These are phyloP conservation scores for Pseudolaguvia tuberculata DNA, from an alignment of 2,113 vertebrate genomes.

Conservation along the genomic window DNA sequence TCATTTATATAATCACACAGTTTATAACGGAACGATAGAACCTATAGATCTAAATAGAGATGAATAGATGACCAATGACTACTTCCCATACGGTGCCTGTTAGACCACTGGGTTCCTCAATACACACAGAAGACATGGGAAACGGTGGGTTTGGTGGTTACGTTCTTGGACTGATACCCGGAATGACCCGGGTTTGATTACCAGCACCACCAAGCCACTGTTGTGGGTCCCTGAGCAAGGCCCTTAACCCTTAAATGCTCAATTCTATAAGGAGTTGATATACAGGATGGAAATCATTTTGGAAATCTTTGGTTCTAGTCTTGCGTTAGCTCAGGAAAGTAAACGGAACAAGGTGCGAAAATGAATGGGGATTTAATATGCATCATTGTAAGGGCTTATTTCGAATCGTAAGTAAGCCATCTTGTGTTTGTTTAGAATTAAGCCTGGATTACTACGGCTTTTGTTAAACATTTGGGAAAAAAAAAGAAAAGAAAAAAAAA, in stretches of 20 bases:
- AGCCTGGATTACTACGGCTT: constrained; percentile 48
- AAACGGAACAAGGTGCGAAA: constrained; percentile 50
- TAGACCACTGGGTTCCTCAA: constrained; percentile 2
- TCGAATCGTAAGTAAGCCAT: constrained; percentile 69
- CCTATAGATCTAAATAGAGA: not conserved
- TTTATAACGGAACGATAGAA: not conserved
- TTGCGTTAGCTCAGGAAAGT: constrained; percentile 72
- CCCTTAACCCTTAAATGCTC: too few species aligned
- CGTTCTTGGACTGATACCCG: too few species aligned
- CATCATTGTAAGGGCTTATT: constrained; percentile 72
- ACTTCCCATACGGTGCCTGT: constrained; percentile 11
- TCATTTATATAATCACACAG: constrained; percentile 55
- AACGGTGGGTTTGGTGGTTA: too few species aligned
- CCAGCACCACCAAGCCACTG: too few species aligned
- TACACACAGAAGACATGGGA: too few species aligned
- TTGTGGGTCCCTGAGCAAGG: too few species aligned
- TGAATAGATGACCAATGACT: constrained; percentile 7
- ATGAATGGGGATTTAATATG: constrained; percentile 65
- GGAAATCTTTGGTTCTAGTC: constrained; percentile 42
- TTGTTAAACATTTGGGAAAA: constrained; percentile 53
- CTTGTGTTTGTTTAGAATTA: constrained; percentile 59
- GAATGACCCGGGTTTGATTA: too few species aligned
- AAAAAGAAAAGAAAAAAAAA: too few species aligned
- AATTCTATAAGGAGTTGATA: too few species aligned
- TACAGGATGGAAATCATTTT: too few species aligned